phyloP scores from a whole-genome alignment of 2,113 vertebrate genomes.

The Phalacrocorax pelagicus region DNA sequence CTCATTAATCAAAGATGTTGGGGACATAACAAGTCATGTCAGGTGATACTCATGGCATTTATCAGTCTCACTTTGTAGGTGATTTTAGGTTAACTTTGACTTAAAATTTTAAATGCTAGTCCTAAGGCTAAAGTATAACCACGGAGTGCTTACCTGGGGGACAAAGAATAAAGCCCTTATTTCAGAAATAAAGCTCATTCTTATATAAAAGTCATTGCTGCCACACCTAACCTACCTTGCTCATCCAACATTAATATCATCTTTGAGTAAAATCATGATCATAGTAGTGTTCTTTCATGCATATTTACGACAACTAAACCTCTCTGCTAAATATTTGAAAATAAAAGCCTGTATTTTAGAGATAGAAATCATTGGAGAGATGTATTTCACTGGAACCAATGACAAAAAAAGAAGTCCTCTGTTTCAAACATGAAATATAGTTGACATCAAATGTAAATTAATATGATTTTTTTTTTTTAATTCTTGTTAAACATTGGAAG shows the following conservation, averaged over 20 bases:
- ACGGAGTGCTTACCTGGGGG: neutral
- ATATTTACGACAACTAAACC: neutral
- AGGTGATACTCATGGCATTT: neutral
- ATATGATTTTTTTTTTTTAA: neutral
- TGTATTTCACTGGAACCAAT: neutral
- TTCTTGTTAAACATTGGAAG: neutral
- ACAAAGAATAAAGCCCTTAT: neutral
- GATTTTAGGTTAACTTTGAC: neutral
- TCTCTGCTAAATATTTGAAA: neutral
- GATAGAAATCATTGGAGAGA: neutral
- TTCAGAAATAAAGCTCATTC: neutral
- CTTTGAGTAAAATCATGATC: neutral
- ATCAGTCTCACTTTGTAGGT: neutral
- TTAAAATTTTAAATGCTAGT: neutral
- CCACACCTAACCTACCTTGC: neutral
- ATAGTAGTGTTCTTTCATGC: neutral
- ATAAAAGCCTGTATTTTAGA: neutral
- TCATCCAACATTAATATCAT: neutral
- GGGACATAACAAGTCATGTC: neutral
- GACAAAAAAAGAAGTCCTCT: neutral
- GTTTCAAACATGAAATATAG: neutral
- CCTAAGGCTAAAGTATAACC: neutral
- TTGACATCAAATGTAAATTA: neutral
- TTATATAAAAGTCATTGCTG: neutral
- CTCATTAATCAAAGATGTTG: neutral